Conservation (phyloP, 2,888 invertebrate genomes). For the Mythimna vitellina region DNA sequence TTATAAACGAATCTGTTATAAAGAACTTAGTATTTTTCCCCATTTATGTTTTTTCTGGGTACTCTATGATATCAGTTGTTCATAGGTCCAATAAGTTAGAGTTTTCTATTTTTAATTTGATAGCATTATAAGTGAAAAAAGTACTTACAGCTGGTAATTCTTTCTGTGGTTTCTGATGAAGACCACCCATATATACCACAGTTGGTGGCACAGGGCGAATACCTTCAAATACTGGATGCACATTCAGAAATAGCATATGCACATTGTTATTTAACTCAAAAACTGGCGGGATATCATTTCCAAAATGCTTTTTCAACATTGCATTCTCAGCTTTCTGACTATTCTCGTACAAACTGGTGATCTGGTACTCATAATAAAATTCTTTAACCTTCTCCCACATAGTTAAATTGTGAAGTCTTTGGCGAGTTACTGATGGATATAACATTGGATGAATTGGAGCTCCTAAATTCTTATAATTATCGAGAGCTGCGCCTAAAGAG, state of each 20-base stretch:
- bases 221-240: constrained; percentile 68
- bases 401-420: constrained; percentile 64
- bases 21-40: no score
- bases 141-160: constrained; percentile 78
- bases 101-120: not conserved
- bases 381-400: constrained; percentile 69
- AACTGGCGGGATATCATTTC: constrained; percentile 62
- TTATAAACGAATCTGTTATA: no score
- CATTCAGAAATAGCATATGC: constrained; percentile 78
- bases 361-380: constrained; percentile 53
- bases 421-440: constrained; percentile 60
- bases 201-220: constrained; percentile 69
- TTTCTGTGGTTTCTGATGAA: constrained; percentile 77
- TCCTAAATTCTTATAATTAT: constrained; percentile 65
- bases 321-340: constrained; percentile 9
- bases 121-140: not conserved
- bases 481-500: constrained; percentile 65
- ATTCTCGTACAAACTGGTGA: constrained; percentile 4
- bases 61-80: not conserved
- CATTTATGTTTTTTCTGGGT: no score
- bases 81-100: not conserved
- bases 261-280: constrained; percentile 67
- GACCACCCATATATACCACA: constrained; percentile 71
- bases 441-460: constrained; percentile 70
- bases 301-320: constrained; percentile 63